These are phyloP conservation scores for Myotis planiceps DNA, from an alignment of 2,797 vertebrate genomes.

Conservation along the genomic window DNA sequence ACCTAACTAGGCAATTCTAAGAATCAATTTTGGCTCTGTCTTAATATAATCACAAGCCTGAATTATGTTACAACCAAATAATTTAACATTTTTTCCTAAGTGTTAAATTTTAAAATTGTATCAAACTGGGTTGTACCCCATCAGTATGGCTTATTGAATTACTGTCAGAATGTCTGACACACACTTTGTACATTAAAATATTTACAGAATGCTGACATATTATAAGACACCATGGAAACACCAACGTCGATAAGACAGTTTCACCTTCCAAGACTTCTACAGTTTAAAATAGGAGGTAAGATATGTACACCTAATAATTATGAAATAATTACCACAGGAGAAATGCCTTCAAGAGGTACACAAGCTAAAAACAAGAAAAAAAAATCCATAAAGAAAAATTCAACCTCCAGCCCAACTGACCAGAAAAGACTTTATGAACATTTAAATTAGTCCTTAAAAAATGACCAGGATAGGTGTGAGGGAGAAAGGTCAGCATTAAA, in stretches of 20 bases:
- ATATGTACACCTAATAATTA: background rate
- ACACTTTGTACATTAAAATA: background rate
- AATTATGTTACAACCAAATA: background rate
- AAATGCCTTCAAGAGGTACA: background rate
- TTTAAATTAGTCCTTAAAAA: background rate
- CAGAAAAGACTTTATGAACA: background rate
- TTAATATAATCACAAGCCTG: background rate
- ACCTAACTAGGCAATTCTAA: background rate
- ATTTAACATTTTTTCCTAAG: background rate
- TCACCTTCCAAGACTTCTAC: background rate
- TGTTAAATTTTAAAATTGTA: background rate
- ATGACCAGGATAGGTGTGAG: background rate
- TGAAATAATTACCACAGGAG: background rate
- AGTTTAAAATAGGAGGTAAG: slow-evolving; percentile 14
- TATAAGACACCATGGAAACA: background rate
- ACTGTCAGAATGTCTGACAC: background rate
- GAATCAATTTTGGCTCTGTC: background rate
- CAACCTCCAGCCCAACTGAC: background rate
- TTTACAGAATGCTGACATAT: background rate
- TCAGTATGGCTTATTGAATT: background rate
- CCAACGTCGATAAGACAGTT: background rate
- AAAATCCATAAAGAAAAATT: background rate
- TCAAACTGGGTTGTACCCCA: background rate
- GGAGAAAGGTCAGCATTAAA: background rate
- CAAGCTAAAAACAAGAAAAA: background rate